Conservation (phyloP, 2,888 invertebrate species). For the Sialis lutaria region DNA sequence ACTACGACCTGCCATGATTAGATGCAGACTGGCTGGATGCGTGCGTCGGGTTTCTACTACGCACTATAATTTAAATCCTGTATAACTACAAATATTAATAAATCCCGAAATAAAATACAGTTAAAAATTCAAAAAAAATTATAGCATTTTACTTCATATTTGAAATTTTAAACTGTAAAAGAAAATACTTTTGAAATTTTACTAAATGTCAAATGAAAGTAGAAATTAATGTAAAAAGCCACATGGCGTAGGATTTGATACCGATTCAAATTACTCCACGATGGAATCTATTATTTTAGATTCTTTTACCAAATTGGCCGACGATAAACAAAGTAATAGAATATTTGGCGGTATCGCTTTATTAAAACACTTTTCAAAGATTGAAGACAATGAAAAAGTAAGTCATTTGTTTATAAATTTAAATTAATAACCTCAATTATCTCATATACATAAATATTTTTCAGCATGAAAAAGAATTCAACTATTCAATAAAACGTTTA, state of each 20-base stretch:
- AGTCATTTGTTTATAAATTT: conserved; percentile 13
- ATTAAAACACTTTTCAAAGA: conserved; percentile 23
- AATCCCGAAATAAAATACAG: background rate
- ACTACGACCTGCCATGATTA: conserved; percentile 83
- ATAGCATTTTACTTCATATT: background rate
- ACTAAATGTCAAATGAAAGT: conserved; percentile 4
- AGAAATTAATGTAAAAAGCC: conserved; percentile 8
- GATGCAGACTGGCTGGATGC: conserved; percentile 22
- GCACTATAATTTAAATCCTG: background rate
- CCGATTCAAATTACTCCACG: conserved; percentile 15
- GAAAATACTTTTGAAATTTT: conserved; percentile 1
- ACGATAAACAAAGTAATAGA: conserved; percentile 22
- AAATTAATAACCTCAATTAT: conserved; percentile 13
- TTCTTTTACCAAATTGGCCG: conserved; percentile 25
- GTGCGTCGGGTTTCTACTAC: conserved; percentile 3
- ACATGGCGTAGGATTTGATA: conserved; percentile 10
- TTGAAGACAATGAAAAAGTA: conserved; percentile 20
- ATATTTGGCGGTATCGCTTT: conserved; percentile 24
- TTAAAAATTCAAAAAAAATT: background rate
- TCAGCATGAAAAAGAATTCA: conserved; percentile 41
- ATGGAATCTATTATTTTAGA: conserved; percentile 25
- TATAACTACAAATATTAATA: background rate
- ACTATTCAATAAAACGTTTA: conserved; percentile 48
- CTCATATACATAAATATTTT: conserved; percentile 12
- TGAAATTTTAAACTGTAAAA: background rate